Evolutionary conservation across 2,797 vertebrate genomes (phyloP).

Genomic region (Microtus agrestis): DNA sequence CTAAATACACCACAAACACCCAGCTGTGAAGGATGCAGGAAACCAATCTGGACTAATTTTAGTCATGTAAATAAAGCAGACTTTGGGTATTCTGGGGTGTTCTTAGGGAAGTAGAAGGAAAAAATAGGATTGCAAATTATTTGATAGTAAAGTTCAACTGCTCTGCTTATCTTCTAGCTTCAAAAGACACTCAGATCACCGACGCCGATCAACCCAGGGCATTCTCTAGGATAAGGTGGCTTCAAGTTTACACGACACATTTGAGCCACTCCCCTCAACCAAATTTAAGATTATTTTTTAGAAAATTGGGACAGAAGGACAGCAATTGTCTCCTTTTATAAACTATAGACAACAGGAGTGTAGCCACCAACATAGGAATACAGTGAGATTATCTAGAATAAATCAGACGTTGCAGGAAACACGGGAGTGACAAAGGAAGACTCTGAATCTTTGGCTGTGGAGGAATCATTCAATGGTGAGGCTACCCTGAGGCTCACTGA

Average conservation of each 20-base stretch:
- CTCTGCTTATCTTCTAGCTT: neutral
- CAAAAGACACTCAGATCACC: neutral
- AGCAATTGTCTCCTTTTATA: neutral
- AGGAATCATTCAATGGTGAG: neutral
- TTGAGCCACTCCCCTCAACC: neutral
- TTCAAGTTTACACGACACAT: neutral
- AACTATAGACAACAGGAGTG: neutral
- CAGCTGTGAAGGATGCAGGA: slow-evolving; percentile 68
- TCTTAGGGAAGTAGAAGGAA: slow-evolving; percentile 1
- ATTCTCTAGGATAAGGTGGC: neutral
- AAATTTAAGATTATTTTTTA: slow-evolving; percentile 2
- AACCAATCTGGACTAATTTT: slow-evolving; percentile 22
- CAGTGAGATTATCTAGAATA: neutral
- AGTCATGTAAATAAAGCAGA: slow-evolving; percentile 51
- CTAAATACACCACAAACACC: slow-evolving; percentile 43
- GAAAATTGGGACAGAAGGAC: neutral
- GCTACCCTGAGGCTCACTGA: neutral
- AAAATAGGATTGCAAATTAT: neutral
- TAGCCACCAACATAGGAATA: neutral
- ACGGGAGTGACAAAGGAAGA: neutral
- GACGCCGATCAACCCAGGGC: neutral
- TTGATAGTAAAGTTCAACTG: neutral
- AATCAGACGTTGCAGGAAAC: neutral
- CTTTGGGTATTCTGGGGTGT: neutral
- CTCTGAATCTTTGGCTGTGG: neutral